Evolutionary conservation across 2,797 vertebrate species (phyloP), one percentile per base, ranked within the genome.

Genomic region (Sebastes baramenuke): DNA sequence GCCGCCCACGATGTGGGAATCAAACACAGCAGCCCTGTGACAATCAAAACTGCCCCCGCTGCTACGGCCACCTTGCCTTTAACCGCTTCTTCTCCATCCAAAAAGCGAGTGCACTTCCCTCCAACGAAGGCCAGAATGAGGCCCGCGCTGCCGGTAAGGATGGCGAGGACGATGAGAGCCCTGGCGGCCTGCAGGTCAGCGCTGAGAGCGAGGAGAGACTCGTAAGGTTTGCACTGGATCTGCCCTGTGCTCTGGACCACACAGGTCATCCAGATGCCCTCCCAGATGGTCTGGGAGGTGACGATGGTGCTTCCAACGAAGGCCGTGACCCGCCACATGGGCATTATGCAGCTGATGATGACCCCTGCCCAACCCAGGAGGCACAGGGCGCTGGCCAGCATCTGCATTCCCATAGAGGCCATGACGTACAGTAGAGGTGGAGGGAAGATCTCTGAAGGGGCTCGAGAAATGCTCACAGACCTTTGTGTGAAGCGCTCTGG

Each of bases 211-310:
- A 96, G 92, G 29, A 90, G 66, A n/a, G 96, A 97, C 2, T 95
- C 89, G 3, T 96, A 96, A 0, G 94, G 91, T 58, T 95, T 96
- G 60, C 96, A 97, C 85, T 89, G 83, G 13, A 96, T 92, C 66
- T 95, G 84, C 1, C 95, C 95, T 0, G 96, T 97, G 89, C 95
- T 96, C 88, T 96, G 89, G 14, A 92, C 84, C 86, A 95, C 93
- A 1, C 96, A 97, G 61, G 73, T 84, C 95, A 96, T 96, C 96
- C 96, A 97, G 90, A 97, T 96, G 22, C 96, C 96, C 76, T 96
- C 96, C 95, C 94, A 95, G 72, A 94, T 83, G 55, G 73, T 95
- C 92, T 96, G 92, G 0, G 95, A 89, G 14, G 95, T 96, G 85
- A 97, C 80, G 12, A 96, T 96, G 87, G 93, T 95, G 87, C 66